Conservation (phyloP, 2,113 vertebrate species). For the Leptobrachium ailaonicum region DNA sequence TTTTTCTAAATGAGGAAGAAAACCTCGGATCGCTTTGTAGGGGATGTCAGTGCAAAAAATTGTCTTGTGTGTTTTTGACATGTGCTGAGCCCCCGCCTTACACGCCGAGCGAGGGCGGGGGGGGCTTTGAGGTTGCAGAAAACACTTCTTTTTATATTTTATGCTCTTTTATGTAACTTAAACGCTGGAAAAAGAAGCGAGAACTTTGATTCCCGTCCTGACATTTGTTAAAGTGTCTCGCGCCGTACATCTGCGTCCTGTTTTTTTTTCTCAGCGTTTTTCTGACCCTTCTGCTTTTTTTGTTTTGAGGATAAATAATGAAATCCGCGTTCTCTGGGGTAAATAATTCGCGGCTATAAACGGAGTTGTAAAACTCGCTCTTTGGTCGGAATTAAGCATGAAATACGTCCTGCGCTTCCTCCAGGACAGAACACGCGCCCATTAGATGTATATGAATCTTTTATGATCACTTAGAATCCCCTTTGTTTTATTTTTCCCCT, state of each 20-base stretch:
- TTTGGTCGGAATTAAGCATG: conserved; percentile 11
- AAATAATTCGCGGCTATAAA: conserved; percentile 1
- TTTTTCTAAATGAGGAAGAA: conserved; percentile 26
- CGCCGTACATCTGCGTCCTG: neutral
- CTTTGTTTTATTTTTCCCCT: conserved; percentile 55
- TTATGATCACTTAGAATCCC: conserved; percentile 52
- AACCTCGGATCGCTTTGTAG: conserved; percentile 13
- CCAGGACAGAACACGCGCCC: neutral
- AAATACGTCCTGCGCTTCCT: conserved; percentile 30
- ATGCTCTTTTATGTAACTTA: conserved; percentile 46
- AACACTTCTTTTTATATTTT: conserved; percentile 51
- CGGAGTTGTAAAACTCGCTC: neutral
- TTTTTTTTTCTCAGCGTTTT: neutral
- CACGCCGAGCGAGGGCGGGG: neutral
- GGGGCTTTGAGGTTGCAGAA: neutral
- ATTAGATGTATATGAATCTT: conserved; percentile 14
- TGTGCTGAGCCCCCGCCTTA: neutral
- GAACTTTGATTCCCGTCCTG: neutral
- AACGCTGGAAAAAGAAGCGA: conserved; percentile 22
- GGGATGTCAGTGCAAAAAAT: neutral
- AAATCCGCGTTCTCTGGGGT: neutral
- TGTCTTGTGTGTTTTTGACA: conserved; percentile 25
- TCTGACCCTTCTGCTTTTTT: neutral
- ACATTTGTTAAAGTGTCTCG: conserved; percentile 4
- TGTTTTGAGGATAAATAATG: neutral